These are phyloP conservation scores for Poecile montanus DNA, from an alignment of 2,797 vertebrate species.

Conservation along the genomic window DNA sequence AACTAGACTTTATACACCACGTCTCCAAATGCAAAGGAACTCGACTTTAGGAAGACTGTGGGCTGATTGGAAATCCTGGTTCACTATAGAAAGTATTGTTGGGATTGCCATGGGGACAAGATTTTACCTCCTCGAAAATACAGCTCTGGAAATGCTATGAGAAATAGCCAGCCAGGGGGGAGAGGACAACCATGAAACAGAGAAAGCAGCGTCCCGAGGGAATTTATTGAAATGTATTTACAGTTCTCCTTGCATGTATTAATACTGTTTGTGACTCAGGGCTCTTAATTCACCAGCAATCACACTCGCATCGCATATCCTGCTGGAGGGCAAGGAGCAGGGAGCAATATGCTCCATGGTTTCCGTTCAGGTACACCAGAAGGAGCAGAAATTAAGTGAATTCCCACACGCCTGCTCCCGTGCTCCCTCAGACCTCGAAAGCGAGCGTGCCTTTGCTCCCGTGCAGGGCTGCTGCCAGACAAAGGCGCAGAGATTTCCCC, in stretches of 20 bases:
- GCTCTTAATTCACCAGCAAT: neutral
- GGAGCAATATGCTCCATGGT: accelerated
- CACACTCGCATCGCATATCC: neutral
- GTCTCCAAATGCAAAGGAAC: neutral
- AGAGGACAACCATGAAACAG: neutral
- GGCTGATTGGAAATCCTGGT: neutral
- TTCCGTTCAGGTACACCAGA: neutral
- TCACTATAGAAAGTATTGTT: neutral
- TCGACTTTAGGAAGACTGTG: neutral
- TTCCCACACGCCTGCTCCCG: neutral
- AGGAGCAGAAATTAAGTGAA: neutral
- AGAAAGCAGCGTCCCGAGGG: neutral
- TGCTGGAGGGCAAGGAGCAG: neutral
- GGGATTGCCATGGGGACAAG: neutral
- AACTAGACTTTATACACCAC: neutral
- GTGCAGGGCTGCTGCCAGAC: constrained; percentile 8
- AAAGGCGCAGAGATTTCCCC: constrained; percentile 44
- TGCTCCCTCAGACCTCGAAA: neutral
- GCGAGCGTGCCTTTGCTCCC: neutral
- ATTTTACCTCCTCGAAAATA: neutral
- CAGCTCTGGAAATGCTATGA: neutral
- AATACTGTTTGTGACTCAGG: neutral
- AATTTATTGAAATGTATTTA: neutral
- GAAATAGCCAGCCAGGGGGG: neutral
- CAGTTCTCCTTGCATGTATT: neutral